Evolutionary conservation across 2,888 invertebrate species (phyloP), one percentile per base, ranked within the genome.

Genomic region (Ephialtes manifestator): DNA sequence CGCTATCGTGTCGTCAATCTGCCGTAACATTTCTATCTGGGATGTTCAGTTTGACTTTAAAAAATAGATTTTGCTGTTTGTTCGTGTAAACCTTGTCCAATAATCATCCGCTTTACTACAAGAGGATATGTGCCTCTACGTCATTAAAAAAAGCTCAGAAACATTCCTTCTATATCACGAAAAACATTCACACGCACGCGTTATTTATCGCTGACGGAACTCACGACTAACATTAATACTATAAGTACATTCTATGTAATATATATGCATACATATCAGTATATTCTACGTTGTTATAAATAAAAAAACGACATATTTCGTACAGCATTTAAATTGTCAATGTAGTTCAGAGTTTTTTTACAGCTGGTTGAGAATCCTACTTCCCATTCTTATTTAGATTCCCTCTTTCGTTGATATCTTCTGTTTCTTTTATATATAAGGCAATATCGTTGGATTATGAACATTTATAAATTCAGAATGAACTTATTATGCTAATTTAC

Each of bases 171-270:
- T 79, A 75, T 68, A 55, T 78, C 58, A 24, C 60, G 39, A 72
- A 31, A 70, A 60, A 75, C 65, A 28, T 18, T 60, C 46, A 78
- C 39, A 77, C 68, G n/a, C 24, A 28, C 60, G 43, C 58, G 75
- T 81, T 31, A 63, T 80, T 79, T 48, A 81, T 74, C 68, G 28
- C 68, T 55, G 68, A 55, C 46, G n/a, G 46, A 58, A 75, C 60
- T 70, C n/a, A 78, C 77, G 48, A 77, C 65, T 24, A 76, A 85
- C 67, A 83, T 85, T 51, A 60, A 83, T 85, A 28, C 87, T 85
- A 83, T 81, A 85, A 85, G 87, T 83, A 87, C 85, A 72, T 24
- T 72, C 77, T 85, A 82, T 80, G 72, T 87, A 83, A 83, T 77
- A 80, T 77, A 28, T 79, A 84, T 86, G 72, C 81, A 39, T 39